Base-by-base conservation (phyloP, 2,797 vertebrate species). In the Lutjanus argentimaculatus region DNA sequence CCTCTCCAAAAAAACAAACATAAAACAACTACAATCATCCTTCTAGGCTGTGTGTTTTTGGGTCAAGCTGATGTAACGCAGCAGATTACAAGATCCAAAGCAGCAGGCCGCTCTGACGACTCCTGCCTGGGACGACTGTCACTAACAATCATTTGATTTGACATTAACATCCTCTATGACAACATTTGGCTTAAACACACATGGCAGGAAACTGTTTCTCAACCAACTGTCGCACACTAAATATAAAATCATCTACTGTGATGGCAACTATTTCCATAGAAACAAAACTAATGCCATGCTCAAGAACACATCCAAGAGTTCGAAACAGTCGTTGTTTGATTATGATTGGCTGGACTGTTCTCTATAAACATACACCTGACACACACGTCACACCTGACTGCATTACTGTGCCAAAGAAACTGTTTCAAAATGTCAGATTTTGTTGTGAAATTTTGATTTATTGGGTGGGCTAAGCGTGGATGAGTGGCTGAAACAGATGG, bases 81-180 rank as follows among this genome's bases (percentile, higher is more conserved):
- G 75, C 68, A 89, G 91, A 93, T 93, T 90, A 93, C 73, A 86
- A 83, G 84, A 82, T 84, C 42, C 8, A 48, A 76, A 84, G 85
- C 77, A 87, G 85, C 80, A 76, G 67, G 71, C 80, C 19, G 67
- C 83, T 80, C 43, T n/a, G 83, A 74, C 75, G 85, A 86, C 75
- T 86, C 84, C 83, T 74, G 55, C 46, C 61, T 14, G 53, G 57
- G 70, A 74, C 52, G 10, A 71, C 14, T 43, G 77, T 67, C 64
- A 68, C 21, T 25, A 22, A 66, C 46, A 30, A 43, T 58, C 64
- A 75, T 81, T 57, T 68, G 43, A 86, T 86, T 65, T 75, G 63
- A 83, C 49, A 43, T 53, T 59, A 72, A 61, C 83, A 75, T 30
- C 71, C 40, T 57, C 46, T 15, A 66, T 19, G 14, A 61, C 53